Conservation (phyloP, 2,797 vertebrate species). For the Argya squamiceps region DNA sequence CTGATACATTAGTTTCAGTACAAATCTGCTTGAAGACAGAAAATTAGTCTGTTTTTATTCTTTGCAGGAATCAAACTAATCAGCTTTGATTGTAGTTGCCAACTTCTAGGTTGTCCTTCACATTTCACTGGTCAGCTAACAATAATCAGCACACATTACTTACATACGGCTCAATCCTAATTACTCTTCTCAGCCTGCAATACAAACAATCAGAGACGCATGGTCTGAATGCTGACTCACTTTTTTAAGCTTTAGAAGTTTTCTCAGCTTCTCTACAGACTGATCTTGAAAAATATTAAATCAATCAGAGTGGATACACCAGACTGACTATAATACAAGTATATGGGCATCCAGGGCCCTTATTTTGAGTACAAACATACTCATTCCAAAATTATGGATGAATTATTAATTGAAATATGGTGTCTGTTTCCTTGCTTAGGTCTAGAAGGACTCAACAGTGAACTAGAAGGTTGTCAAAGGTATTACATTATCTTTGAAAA, state of each 20-base stretch:
- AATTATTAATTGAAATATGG: neutral
- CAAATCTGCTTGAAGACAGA: neutral
- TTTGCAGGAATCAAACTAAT: neutral
- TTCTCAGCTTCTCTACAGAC: neutral
- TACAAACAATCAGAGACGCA: conserved; percentile 29
- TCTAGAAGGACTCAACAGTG: neutral
- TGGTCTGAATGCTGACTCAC: conserved; percentile 30
- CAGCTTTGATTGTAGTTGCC: conserved; percentile 65
- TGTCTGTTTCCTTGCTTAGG: neutral
- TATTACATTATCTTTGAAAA: neutral
- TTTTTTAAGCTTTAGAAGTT: conserved; percentile 15
- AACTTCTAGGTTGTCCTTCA: conserved; percentile 83
- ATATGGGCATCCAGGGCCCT: neutral
- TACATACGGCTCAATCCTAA: conserved; percentile 66
- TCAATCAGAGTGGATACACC: neutral
- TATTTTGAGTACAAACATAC: neutral
- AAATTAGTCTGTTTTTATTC: neutral
- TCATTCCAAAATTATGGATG: neutral
- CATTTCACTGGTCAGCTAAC: conserved; percentile 80
- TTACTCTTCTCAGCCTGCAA: conserved; percentile 62
- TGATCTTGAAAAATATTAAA: neutral
- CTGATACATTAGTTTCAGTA: neutral
- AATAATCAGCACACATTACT: conserved; percentile 74
- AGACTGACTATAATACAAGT: neutral
- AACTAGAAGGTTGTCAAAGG: neutral